Base-by-base conservation (phyloP, 2,888 invertebrate species). In the Pterostichus madidus region DNA sequence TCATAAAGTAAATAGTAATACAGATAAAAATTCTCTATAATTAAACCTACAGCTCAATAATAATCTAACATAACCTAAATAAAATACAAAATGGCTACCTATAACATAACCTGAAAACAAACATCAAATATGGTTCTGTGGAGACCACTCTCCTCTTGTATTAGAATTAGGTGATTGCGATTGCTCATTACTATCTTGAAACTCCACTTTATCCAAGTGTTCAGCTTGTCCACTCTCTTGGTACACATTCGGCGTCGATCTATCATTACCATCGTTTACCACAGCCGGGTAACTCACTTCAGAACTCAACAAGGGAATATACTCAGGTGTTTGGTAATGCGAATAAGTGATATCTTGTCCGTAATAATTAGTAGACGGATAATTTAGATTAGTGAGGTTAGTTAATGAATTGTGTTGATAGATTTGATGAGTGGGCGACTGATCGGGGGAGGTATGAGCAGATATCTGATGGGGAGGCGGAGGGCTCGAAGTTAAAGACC, bases 401-500 rank as follows among this genome's bases (percentile, higher is more conserved):
- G 88, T 85, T 15, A 89, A 87, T 1, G 89, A 87, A 5, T 87
- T 85, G 80, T 87, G 88, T 85, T 90, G 89, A 85, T 90, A 90
- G 59, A 89, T 87, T 84, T 89, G 89, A 83, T 88, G 89, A 52
- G 87, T 88, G 11, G 90, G 90, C 1, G 90, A 90, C 85, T 90
- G 89, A 81, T 88, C 89, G 0, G 90, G 89, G 1, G 89, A 88
- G 4, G 87, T 86, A 78, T 88, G 89, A 7, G 89, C 85, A 8
- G 88, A 87, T 39, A 89, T 85, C 85, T 90, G 89, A 83, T 89
- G 89, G 4, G 89, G 89, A 4, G 89, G 89, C 3, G 90, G 89
- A 4, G 90, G 89, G 85, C 89, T 89, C n/a, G 90, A 89, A 2
- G 90, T 89, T 44, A 90, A 84, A 2, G 90, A 89, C 90, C 90